Base-by-base conservation (phyloP, 2,797 vertebrate species). In the Pteropus rufus region DNA sequence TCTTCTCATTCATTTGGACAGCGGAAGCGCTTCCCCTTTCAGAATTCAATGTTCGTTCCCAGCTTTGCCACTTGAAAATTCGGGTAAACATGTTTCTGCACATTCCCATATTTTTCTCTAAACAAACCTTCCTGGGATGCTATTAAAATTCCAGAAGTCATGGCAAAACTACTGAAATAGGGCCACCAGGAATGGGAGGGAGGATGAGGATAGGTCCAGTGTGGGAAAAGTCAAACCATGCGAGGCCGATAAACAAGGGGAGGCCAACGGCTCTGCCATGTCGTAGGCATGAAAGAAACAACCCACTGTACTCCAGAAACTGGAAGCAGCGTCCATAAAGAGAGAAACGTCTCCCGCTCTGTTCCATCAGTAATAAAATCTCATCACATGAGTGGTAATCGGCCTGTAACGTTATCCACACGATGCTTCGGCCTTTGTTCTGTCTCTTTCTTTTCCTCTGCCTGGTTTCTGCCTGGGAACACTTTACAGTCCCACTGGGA, bases 361-460 rank as follows among this genome's bases (percentile, higher is more conserved):
- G 80, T 94, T 97, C 52, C 93, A 58, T 93, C 81, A 79, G 41
- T 97, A 96, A 83, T 93, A 95, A 98, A 97, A 96, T 77, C 96
- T 18, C 65, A 90, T 72, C 94, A 60, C 36, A 8, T 89, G 92
- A 93, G n/a, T 85, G 97, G 96, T 76, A 91, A 98, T 97, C 96
- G 92, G 52, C 75, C 85, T 93, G 76, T 96, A 97, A 97, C 84
- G 95, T 97, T 79, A 98, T 80, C 93, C 93, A 80, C 54, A n/a
- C 14, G 62, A 91, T 84, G 29, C 39, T 73, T 69, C 24, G 49
- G 81, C 34, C 91, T 98, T 98, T 98, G 95, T 93, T 98, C 92
- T 95, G 23, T 19, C 44, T 82, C 54, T 80, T 85, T 96, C 73
- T 75, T 69, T 89, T 65, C 54, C 70, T 94, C 56, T 60, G 83